A percentile compares a stretch with the other conserved stretches of the same genome.
Conservation (phyloP, 2,888 invertebrate genomes). For the Stenotaenia linearis region DNA sequence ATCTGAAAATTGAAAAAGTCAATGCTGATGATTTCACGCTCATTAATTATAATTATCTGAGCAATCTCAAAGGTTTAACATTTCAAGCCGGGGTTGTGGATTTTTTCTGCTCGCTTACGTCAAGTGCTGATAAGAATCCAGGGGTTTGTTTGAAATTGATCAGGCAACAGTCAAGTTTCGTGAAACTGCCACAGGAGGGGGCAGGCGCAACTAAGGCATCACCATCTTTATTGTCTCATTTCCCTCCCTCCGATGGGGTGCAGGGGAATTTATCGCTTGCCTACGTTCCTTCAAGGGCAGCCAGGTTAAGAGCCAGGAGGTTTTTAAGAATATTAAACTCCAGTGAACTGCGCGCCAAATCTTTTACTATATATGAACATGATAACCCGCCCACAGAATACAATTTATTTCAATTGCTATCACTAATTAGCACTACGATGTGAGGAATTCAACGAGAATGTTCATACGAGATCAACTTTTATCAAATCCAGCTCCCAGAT, state of each 20-base stretch:
- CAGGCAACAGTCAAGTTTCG: constrained; percentile 12
- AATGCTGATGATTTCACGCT: neutral
- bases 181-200: constrained; percentile 13
- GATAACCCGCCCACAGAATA: neutral
- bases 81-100: neutral
- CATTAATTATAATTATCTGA: constrained; percentile 15
- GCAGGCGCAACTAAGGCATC: constrained; percentile 1
- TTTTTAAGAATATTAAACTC: constrained; percentile 11
- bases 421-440: neutral
- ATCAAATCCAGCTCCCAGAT: neutral
- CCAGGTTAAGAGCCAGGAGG: constrained; percentile 23
- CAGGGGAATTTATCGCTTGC: constrained; percentile 24
- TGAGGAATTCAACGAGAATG: neutral
- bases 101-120: neutral
- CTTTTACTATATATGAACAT: constrained; percentile 19
- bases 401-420: constrained; percentile 17
- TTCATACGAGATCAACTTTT: no score
- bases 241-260: neutral
- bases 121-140: constrained; percentile 24
- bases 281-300: constrained; percentile 14
- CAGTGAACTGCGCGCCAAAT: neutral
- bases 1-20: neutral
- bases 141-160: constrained; percentile 20
- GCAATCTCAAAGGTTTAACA: constrained; percentile 17
- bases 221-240: neutral